phyloP scores from a whole-genome alignment of 2,888 invertebrate genomes.

The Tetramorium bicarinatum region DNA sequence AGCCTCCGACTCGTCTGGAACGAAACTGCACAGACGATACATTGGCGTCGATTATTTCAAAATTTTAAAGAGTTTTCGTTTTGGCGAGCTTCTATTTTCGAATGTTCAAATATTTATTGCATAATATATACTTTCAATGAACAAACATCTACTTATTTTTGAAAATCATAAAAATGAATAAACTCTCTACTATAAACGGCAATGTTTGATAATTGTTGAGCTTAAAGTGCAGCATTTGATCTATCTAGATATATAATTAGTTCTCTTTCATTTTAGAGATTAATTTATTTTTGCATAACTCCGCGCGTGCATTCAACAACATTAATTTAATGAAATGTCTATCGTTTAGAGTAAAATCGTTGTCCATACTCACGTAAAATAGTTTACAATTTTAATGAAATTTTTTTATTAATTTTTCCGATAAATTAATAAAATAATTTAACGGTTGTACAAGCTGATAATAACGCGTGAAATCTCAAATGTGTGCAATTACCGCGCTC shows the following conservation, averaged over 20 bases:
- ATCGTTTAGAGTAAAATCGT: neutral
- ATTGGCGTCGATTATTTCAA: conserved; percentile 14
- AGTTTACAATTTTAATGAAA: neutral
- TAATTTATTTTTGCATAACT: neutral
- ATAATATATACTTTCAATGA: neutral
- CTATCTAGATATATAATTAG: neutral
- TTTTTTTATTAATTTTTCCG: conserved; percentile 33
- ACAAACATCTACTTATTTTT: neutral
- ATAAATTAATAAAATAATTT: conserved; percentile 47
- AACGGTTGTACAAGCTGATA: neutral
- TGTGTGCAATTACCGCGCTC: conserved; percentile 18
- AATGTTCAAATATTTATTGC: neutral
- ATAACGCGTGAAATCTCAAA: conserved; percentile 23
- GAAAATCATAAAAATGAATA: neutral
- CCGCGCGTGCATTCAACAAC: neutral
- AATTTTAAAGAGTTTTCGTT: neutral
- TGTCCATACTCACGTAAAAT: conserved; percentile 12
- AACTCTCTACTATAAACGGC: neutral
- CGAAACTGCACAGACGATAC: conserved; percentile 17
- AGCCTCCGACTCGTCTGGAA: conserved; percentile 28
- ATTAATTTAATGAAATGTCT: neutral
- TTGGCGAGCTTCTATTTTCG: neutral
- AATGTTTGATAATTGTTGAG: neutral
- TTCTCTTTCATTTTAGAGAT: neutral
- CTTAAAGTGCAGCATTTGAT: neutral